Percentiles rank a stretch among this genome's conserved stretches.
phyloP scores from a whole-genome alignment of 1,140 invertebrate genomes.

The Tetramorium alpestre region DNA sequence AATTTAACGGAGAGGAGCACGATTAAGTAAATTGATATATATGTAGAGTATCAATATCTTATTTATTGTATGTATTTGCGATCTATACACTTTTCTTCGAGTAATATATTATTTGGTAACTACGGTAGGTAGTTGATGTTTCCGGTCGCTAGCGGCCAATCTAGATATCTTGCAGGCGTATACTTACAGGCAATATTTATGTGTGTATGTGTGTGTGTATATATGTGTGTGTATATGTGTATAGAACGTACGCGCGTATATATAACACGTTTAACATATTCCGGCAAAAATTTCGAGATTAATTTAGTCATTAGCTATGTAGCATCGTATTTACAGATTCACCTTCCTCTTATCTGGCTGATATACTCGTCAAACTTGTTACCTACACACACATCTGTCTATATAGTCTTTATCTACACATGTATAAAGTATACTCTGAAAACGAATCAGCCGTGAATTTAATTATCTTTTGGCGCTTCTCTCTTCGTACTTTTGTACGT shows the following conservation, averaged over 20 bases:
- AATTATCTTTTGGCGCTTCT: not conserved
- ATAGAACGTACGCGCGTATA: slow-evolving; percentile 60
- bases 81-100: slow-evolving; percentile 81
- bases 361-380: slow-evolving; percentile 44
- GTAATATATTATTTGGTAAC: slow-evolving; percentile 76
- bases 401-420: slow-evolving; percentile 69
- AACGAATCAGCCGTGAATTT: slow-evolving; percentile 15
- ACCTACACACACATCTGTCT: slow-evolving; percentile 64
- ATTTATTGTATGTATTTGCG: slow-evolving; percentile 81
- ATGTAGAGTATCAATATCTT: slow-evolving; percentile 80
- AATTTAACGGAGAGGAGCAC: not conserved
- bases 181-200: slow-evolving; percentile 73
- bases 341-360: not conserved
- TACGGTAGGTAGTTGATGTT: slow-evolving; percentile 60
- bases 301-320: slow-evolving; percentile 32
- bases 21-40: not conserved
- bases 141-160: slow-evolving; percentile 53
- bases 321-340: slow-evolving; percentile 55
- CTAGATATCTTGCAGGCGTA: slow-evolving; percentile 70
- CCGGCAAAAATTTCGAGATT: slow-evolving; percentile 50
- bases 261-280: slow-evolving; percentile 41
- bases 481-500: not conserved
- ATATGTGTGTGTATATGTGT: slow-evolving; percentile 4
- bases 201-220: not conserved
- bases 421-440: slow-evolving; percentile 70